These are phyloP conservation scores for Stigmatopora argus DNA, from an alignment of 2,113 vertebrate species.

Conservation along the genomic window DNA sequence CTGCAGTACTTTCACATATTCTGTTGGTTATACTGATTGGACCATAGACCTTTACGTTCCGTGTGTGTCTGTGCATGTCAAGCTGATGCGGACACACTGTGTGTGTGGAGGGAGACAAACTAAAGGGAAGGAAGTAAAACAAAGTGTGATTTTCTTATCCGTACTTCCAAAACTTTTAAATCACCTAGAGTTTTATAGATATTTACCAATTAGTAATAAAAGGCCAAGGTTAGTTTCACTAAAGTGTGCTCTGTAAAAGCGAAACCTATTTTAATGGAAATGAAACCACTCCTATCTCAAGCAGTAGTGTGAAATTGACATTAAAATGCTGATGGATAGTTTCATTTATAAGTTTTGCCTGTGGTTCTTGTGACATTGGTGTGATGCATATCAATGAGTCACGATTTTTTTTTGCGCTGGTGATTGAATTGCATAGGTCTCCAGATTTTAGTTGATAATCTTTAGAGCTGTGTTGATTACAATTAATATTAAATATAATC, in stretches of 20 bases:
- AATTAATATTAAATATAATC: no score
- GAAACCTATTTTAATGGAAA: neutral
- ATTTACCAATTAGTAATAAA: slow-evolving; percentile 6
- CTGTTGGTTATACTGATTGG: slow-evolving; percentile 52
- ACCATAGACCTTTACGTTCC: slow-evolving; percentile 53
- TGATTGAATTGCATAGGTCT: no score
- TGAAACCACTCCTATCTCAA: neutral
- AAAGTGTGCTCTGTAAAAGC: neutral
- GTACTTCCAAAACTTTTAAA: neutral
- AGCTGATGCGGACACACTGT: slow-evolving; percentile 27
- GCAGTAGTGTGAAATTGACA: neutral
- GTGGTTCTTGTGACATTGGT: no score
- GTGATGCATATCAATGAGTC: no score
- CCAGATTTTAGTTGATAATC: no score
- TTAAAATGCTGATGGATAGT: neutral
- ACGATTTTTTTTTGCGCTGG: no score
- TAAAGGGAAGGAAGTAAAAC: neutral
- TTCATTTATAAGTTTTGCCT: no score
- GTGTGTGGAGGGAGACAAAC: neutral
- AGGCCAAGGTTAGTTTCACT: slow-evolving; percentile 1
- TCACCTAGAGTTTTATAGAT: slow-evolving; percentile 1
- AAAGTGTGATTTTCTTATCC: neutral
- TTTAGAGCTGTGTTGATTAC: no score
- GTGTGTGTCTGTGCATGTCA: slow-evolving; percentile 52
- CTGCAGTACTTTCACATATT: slow-evolving; percentile 48